Evolutionary conservation across 2,888 invertebrate genomes (phyloP), one percentile per base, ranked within the genome.

Genomic region (Papilio gigon): DNA sequence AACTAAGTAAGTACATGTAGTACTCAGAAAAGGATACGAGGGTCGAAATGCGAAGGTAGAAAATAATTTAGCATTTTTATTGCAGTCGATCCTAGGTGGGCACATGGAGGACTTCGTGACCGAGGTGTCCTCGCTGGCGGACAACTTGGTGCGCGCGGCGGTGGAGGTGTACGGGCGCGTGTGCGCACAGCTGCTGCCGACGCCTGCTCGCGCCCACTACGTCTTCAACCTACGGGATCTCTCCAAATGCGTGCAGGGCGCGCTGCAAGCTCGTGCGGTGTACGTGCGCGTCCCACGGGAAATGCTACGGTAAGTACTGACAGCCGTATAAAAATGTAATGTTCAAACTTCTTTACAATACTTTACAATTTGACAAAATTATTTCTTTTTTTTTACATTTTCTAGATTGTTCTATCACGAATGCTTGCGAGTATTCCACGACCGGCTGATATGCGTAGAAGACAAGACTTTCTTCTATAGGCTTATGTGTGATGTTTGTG

Each of bases 181-280:
- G 56, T 94, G 95, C 17, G 88, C 93, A 0, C 96, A 96, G 77
- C 93, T 98, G 74, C 87, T 98, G 33, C 98, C 98, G 0, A 98
- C 98, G 0, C 98, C 98, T 0, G 94, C 96, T 30, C 98, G 98
- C 84, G 97, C 97, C 0, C 98, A 98, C 86, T 98, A 98, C 80
- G 95, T 98, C 14, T 98, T 98, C 84, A 98, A 98, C 86, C 88
- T 98, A 76, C 93, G 98, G 58, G 98, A 98, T 89, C 91, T 98
- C 47, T 97, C 98, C 11, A 98, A 98, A 85, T 97, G 97, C 71
- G 93, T 98, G 77, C 98, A 98, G 87, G 98, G 97, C n/a, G 94
- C 97, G 9, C 87, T 97, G 64, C 98, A 98, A 82, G 96, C 96
- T 0, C 96, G 97, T 80, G 93, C 94, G 35, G 94, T 94, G 1